Conservation (phyloP, 2,797 vertebrate genomes). For the Pseudochirops corinnae region DNA sequence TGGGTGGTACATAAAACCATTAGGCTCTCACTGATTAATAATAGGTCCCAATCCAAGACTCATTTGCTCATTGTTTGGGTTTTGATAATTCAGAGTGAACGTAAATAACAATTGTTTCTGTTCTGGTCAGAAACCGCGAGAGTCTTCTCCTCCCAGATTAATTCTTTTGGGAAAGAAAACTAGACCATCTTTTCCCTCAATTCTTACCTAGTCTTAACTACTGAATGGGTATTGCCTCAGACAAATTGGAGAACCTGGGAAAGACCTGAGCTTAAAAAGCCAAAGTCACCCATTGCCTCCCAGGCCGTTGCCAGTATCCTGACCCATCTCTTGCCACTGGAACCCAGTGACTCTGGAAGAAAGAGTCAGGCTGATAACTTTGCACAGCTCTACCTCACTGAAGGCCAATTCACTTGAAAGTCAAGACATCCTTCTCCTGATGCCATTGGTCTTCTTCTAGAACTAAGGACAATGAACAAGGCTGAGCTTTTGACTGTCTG, state of each 20-base stretch:
- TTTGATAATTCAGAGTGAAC: not conserved
- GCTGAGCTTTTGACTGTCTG: not conserved
- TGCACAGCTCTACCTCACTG: not conserved
- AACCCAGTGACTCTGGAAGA: not conserved
- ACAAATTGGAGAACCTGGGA: not conserved
- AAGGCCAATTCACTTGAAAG: not conserved
- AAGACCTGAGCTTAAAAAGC: not conserved
- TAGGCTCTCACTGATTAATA: not conserved
- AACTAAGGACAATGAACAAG: not conserved
- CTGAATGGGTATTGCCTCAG: not conserved
- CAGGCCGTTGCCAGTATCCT: not conserved
- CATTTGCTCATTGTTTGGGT: not conserved
- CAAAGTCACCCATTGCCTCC: not conserved
- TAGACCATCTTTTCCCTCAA: not conserved
- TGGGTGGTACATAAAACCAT: not conserved
- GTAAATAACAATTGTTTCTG: not conserved
- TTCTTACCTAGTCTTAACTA: not conserved
- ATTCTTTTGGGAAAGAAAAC: not conserved
- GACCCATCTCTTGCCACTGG: not conserved
- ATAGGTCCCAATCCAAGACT: not conserved
- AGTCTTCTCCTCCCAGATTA: not conserved
- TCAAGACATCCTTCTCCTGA: not conserved
- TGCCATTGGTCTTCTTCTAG: not conserved
- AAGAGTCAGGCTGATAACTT: not conserved
- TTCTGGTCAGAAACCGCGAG: not conserved